phyloP scores from a whole-genome alignment of 2,888 invertebrate genomes.

The Aporophyla lueneburgensis region DNA sequence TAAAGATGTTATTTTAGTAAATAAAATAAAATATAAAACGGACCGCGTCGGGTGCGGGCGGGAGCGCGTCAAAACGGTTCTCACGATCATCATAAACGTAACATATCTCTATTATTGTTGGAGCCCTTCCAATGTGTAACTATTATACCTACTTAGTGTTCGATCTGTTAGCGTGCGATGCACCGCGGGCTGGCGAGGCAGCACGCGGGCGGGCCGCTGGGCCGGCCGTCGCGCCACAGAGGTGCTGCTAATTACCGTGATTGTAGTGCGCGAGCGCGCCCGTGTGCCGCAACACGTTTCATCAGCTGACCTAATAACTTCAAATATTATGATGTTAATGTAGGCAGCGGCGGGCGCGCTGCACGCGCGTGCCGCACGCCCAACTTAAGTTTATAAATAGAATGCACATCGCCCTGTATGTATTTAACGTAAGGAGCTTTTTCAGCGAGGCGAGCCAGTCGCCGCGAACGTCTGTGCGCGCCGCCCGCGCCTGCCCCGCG shows the following conservation, averaged over 20 bases:
- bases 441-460: slow-evolving; percentile 85
- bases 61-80: slow-evolving; percentile 70
- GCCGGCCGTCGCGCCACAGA: slow-evolving; percentile 9
- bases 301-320: slow-evolving; percentile 87
- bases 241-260: slow-evolving; percentile 61
- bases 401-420: slow-evolving; percentile 87
- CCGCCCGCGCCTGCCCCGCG: slow-evolving; percentile 82
- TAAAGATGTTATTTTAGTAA: slow-evolving; percentile 85
- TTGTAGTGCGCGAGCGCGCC: slow-evolving; percentile 59
- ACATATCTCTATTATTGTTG: slow-evolving; percentile 81
- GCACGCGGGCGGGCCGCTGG: slow-evolving; percentile 14
- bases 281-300: slow-evolving; percentile 78
- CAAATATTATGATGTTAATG: slow-evolving; percentile 86
- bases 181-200: slow-evolving; percentile 35
- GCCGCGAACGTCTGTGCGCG: slow-evolving; percentile 82
- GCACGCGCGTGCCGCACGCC: slow-evolving; percentile 84
- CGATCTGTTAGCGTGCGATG: slow-evolving; percentile 68
- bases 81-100: slow-evolving; percentile 77
- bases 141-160: slow-evolving; percentile 67
- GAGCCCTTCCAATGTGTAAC: slow-evolving; percentile 82
- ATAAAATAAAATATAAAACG: slow-evolving; percentile 79
- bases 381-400: slow-evolving; percentile 90
- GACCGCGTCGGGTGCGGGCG: slow-evolving; percentile 60
- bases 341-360: slow-evolving; percentile 76
- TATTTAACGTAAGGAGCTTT: slow-evolving; percentile 87